phyloP scores from a whole-genome alignment of 2,113 vertebrate genomes.

The Aspiorhynchus laticeps region DNA sequence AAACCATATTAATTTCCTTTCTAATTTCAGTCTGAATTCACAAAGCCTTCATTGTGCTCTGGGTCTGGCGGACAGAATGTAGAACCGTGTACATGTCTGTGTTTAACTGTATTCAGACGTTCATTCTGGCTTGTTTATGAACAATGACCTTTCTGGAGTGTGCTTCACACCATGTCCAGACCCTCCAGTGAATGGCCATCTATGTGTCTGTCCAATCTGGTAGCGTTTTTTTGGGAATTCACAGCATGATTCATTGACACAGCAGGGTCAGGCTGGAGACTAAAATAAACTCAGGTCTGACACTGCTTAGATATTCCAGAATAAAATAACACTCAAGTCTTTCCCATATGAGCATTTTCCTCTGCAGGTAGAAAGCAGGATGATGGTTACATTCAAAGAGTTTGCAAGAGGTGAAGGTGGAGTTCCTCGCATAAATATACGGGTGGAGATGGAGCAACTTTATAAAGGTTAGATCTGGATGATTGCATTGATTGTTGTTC shows the following conservation, averaged over 20 bases:
- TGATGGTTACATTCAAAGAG: neutral
- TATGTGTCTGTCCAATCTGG: constrained; percentile 48
- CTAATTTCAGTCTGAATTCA: constrained; percentile 44
- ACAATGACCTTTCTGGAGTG: constrained; percentile 46
- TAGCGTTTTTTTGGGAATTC: constrained; percentile 45
- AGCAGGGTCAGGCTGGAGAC: constrained; percentile 50
- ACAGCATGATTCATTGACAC: constrained; percentile 56
- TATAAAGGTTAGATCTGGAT: constrained; percentile 4
- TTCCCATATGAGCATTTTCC: constrained; percentile 35
- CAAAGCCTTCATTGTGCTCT: constrained; percentile 50
- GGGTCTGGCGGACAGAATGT: constrained; percentile 45
- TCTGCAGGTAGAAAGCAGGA: constrained; percentile 31
- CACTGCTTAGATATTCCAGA: constrained; percentile 37
- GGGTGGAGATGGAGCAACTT: constrained; percentile 16
- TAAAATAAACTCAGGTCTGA: constrained; percentile 46
- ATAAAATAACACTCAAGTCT: constrained; percentile 20
- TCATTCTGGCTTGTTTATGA: constrained; percentile 54
- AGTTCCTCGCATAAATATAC: neutral
- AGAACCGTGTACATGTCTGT: constrained; percentile 31
- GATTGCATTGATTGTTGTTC: neutral
- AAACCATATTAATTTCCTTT: constrained; percentile 21
- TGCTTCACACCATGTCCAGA: constrained; percentile 27
- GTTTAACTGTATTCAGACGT: constrained; percentile 33
- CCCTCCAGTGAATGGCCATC: constrained; percentile 24
- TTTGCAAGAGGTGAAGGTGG: constrained; percentile 9